Evolutionary conservation across 1,140 invertebrate genomes (phyloP), one percentile per base, ranked within the genome.

Genomic region (Formica exsecta): DNA sequence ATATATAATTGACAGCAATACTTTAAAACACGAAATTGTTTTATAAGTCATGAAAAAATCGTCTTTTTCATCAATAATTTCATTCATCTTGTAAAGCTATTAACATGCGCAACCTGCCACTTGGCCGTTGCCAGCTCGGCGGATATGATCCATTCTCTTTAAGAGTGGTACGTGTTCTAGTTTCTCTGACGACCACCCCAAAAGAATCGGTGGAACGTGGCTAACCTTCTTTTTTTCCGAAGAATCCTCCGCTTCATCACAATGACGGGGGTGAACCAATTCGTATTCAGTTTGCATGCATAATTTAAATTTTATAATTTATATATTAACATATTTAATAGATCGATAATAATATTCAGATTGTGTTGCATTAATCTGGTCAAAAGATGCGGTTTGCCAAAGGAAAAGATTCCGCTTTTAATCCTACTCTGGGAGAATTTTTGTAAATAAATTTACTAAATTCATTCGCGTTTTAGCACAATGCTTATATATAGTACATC

Each of bases 161-260:
- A 83, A 83, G 54, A 74, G 79, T 57, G 38, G 36, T 81, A 81
- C 66, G 79, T 83, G 68, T 61, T 73, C 79, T 13, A 83, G 79
- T 83, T 83, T 83, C 79, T 83, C 79, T 22, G 79, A 61, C 79
- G 68, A 83, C 68, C 22, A 59, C 38, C 79, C 79, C 22, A 83
- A 83, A 83, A 83, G 68, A 73, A 73, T 83, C 68, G 79, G 79
- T 83, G 79, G 73, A 83, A 83, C 79, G 79, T 83, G 79, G 68
- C 79, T 73, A 83, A 83, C 79, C 68, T 73, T 74, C 79, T 83
- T 32, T 83, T 73, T 83, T 73, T 61, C 36, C 25, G n/a, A 59
- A 62, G 38, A 13, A 73, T 73, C 36, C 66, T 57, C 29, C 7
- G 44, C 44, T 59, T 38, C 19, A n/a, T 25, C 36, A n/a, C 79